Evolutionary conservation across 2,888 invertebrate genomes (phyloP), one percentile per base, ranked within the genome.

Genomic region (Oconnorella tubifera): DNA sequence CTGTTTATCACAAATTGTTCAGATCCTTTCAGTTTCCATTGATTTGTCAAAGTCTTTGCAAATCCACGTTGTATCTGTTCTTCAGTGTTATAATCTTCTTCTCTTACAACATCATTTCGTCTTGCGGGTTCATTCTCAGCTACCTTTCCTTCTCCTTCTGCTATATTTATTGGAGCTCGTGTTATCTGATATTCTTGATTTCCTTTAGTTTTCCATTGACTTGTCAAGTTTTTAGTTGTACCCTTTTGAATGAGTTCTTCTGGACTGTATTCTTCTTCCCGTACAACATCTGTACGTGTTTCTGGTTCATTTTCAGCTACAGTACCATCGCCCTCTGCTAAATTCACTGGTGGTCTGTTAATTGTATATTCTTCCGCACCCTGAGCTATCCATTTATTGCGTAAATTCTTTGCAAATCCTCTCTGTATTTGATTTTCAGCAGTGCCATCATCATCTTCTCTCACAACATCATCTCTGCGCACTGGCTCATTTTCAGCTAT

Each of bases 81-180:
- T 56, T 23, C 56, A 14, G 10, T 4, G 27, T 10, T 23, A 23
- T 10, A 10, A 10, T 23, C 10, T 28, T 31, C 56, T 56, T 56
- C 56, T 4, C 29, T 31, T 6, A 56, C 29, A 4, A 62, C 62
- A 29, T 62, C 62, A 32, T 2, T 55, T 32, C 62, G 53, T 32
- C 55, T 40, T 33, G 33, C 19, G 14, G 62, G 62, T 1, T 51
- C 32, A 23, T 29, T 62, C 53, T 62, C 62, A 25, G 33, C 3
- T 19, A 62, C 55, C 19, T 33, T 50, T 1, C 62, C 62, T 32
- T 62, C 62, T 23, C 56, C 56, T 55, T 60, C 60, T 6, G 60
- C 60, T 14, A 60, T 33, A 25, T 28, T 49, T 29, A 60, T 60
- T 29, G 40, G 48, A 14, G n/a, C 19, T 27, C 28, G 48, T 19